phyloP scores from a whole-genome alignment of 1,140 invertebrate genomes.

The Drosophila pallidifrons region DNA sequence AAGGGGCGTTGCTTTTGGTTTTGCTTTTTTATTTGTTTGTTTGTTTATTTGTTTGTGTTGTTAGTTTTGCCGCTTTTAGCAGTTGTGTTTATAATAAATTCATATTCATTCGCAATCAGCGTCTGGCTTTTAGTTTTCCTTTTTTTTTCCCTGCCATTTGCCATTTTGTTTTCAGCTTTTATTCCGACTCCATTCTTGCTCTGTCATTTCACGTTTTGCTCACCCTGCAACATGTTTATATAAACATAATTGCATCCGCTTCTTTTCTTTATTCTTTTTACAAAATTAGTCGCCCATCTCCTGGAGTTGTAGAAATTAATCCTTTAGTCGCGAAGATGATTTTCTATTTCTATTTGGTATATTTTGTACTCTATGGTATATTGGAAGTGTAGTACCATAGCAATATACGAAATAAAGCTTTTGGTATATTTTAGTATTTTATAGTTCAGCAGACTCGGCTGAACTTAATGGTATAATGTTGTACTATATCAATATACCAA shows the following conservation, averaged over 20 bases:
- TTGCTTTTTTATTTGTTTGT: not conserved
- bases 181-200: not conserved
- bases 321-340: too few species aligned
- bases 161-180: not conserved
- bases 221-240: not conserved
- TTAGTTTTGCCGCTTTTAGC: conserved; percentile 40
- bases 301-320: too few species aligned
- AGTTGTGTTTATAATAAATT: conserved; percentile 51
- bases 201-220: not conserved
- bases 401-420: too few species aligned
- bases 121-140: conserved; percentile 22
- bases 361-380: too few species aligned
- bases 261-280: too few species aligned
- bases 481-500: too few species aligned
- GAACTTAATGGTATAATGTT: too few species aligned
- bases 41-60: conserved; percentile 13
- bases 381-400: too few species aligned
- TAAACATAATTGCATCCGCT: not conserved
- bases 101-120: conserved; percentile 55
- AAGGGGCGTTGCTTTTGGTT: conserved; percentile 32
- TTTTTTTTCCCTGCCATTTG: not conserved
- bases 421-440: too few species aligned
- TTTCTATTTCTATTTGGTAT: too few species aligned
- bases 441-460: too few species aligned
- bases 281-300: too few species aligned